Percentiles rank a stretch among this genome's conserved stretches.
Conservation (phyloP, 2,113 vertebrate genomes). For the Felis chaus region DNA sequence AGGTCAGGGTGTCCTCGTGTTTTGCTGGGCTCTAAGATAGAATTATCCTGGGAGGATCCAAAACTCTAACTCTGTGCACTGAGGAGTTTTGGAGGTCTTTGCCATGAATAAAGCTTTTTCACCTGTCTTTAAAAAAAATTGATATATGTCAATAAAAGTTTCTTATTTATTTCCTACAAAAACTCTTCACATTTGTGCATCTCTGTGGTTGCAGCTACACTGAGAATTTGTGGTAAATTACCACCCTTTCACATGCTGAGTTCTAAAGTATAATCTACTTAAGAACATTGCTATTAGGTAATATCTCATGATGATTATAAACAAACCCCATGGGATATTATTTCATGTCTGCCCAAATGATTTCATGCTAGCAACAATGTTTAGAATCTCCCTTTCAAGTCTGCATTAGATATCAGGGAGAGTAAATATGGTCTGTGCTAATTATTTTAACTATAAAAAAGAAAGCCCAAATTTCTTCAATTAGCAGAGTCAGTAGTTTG, state of each 20-base stretch:
- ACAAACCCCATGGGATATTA: neutral
- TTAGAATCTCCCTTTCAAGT: slow-evolving; percentile 16
- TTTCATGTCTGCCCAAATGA: slow-evolving; percentile 16
- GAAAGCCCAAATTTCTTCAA: slow-evolving; percentile 18
- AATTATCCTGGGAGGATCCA: neutral
- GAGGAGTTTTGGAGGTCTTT: neutral
- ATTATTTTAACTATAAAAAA: slow-evolving; percentile 8
- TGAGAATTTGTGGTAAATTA: neutral
- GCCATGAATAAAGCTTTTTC: neutral
- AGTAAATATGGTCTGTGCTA: neutral
- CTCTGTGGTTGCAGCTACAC: neutral
- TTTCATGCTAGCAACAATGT: neutral
- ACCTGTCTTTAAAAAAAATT: neutral
- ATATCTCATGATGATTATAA: neutral
- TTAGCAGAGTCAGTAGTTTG: neutral
- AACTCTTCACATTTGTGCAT: neutral
- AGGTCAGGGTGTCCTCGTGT: neutral
- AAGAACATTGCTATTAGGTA: slow-evolving; percentile 11
- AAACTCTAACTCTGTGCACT: neutral
- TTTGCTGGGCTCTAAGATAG: neutral
- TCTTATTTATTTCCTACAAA: neutral
- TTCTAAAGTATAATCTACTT: neutral
- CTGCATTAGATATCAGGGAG: neutral
- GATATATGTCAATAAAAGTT: neutral
- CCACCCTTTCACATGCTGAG: neutral